A percentile compares a stretch with the other conserved stretches of the same genome.
Conservation (phyloP, 2,888 invertebrate genomes). For the Pelosia muscerda region DNA sequence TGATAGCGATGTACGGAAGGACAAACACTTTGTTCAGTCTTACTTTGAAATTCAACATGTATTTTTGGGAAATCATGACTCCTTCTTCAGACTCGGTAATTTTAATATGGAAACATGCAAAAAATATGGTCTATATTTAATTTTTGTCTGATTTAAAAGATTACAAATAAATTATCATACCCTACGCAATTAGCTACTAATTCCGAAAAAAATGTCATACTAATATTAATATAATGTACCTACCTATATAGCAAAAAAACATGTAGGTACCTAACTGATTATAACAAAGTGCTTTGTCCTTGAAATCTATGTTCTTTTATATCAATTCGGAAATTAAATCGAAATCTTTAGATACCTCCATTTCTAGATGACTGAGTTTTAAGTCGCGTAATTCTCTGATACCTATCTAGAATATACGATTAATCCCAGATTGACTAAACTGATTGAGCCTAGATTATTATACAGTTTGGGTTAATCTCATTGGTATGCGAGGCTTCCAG, state of each 20-base stretch:
- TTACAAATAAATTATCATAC: not conserved
- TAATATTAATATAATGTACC: not conserved
- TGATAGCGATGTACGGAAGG: slow-evolving; percentile 49
- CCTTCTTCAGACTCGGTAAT: too few species aligned
- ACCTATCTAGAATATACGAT: not conserved
- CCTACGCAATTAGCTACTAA: too few species aligned
- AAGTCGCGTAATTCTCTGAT: not conserved
- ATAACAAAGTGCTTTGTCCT: slow-evolving; percentile 35
- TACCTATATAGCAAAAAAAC: not conserved
- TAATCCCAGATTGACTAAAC: not conserved
- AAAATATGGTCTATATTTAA: not conserved
- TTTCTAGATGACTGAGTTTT: not conserved
- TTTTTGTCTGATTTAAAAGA: not conserved
- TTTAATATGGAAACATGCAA: not conserved
- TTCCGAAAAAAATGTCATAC: not conserved
- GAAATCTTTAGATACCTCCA: not conserved
- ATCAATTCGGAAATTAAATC: not conserved
- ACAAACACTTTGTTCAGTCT: slow-evolving; percentile 29
- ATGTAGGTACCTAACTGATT: too few species aligned
- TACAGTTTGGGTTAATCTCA: too few species aligned
- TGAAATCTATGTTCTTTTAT: slow-evolving; percentile 40
- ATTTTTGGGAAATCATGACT: too few species aligned
- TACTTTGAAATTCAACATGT: too few species aligned
- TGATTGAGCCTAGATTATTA: not conserved
- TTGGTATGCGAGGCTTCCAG: too few species aligned